These are phyloP conservation scores for Odontocerum albicorne DNA, from an alignment of 2,888 invertebrate genomes.

Conservation along the genomic window DNA sequence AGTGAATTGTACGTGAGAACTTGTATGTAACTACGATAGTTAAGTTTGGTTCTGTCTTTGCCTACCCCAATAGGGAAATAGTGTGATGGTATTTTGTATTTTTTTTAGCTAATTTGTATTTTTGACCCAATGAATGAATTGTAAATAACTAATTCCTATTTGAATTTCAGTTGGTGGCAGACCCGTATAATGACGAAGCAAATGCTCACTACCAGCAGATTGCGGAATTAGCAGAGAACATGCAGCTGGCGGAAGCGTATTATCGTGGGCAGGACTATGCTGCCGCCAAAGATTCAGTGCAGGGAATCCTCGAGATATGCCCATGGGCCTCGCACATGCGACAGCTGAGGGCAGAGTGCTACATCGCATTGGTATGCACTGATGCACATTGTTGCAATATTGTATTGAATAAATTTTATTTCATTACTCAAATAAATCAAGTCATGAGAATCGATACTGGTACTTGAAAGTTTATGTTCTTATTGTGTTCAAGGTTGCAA, in stretches of 20 bases:
- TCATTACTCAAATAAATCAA: too few relatives aligned
- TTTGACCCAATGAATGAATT: not conserved
- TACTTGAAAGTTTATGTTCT: too few relatives aligned
- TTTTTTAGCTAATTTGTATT: too few relatives aligned
- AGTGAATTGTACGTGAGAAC: too few relatives aligned
- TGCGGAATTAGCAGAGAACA: slow-evolving; percentile 65
- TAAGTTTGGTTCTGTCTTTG: too few relatives aligned
- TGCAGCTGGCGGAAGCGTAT: slow-evolving; percentile 59
- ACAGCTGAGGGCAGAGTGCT: slow-evolving; percentile 84
- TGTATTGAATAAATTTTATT: too few relatives aligned
- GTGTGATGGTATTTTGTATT: too few relatives aligned
- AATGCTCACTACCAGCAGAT: slow-evolving; percentile 68
- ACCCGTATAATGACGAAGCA: slow-evolving; percentile 80
- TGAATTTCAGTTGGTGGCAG: slow-evolving; percentile 60
- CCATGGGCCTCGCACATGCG: slow-evolving; percentile 88
- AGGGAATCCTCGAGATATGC: slow-evolving; percentile 78
- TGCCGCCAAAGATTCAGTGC: slow-evolving; percentile 54
- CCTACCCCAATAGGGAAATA: too few relatives aligned
- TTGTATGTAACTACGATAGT: too few relatives aligned
- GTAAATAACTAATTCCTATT: not conserved
- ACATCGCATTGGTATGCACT: slow-evolving; percentile 61
- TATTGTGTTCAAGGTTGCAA: too few relatives aligned
- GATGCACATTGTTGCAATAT: too few relatives aligned
- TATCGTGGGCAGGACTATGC: slow-evolving; percentile 56
- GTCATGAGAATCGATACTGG: too few relatives aligned